Percentiles rank a stretch among this genome's conserved stretches.
These are phyloP conservation scores for Caenorhabditis uteleia DNA, from an alignment of 2,888 invertebrate genomes.

Conservation along the genomic window DNA sequence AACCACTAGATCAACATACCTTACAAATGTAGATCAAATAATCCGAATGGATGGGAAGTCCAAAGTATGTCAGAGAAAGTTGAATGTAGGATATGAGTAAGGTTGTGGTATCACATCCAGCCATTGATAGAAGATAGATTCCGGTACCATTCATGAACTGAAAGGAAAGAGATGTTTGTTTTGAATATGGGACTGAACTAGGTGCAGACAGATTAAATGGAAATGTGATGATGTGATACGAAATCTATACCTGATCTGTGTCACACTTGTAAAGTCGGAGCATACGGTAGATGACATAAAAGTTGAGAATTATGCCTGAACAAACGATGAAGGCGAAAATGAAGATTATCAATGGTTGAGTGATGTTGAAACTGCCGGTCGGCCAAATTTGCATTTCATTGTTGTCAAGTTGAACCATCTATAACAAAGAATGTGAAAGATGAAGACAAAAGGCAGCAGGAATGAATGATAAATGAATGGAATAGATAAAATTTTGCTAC, in stretches of 20 bases:
- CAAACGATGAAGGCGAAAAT: slow-evolving; percentile 34
- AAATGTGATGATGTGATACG: too few relatives aligned
- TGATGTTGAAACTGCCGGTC: neutral
- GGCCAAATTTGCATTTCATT: neutral
- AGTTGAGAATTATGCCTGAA: slow-evolving; percentile 52
- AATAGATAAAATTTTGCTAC: too few relatives aligned
- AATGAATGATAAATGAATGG: too few relatives aligned
- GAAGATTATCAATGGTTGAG: neutral
- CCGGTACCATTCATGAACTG: slow-evolving; percentile 63
- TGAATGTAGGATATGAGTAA: slow-evolving; percentile 46
- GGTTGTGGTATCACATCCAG: slow-evolving; percentile 52
- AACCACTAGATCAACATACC: too few relatives aligned
- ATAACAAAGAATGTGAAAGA: too few relatives aligned
- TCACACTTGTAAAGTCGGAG: slow-evolving; percentile 38
- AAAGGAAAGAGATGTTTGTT: slow-evolving; percentile 19
- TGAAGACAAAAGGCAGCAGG: too few relatives aligned
- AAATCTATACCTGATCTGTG: slow-evolving; percentile 52
- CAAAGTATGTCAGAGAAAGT: slow-evolving; percentile 26
- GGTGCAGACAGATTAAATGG: neutral
- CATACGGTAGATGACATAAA: slow-evolving; percentile 57
- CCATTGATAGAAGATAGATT: slow-evolving; percentile 56
- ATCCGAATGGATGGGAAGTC: slow-evolving; percentile 6
- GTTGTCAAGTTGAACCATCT: too few relatives aligned
- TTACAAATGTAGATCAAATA: slow-evolving; percentile 43
- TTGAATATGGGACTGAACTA: neutral